Conservation (phyloP, 1,140 invertebrate species). For the Holotrichia oblita region DNA sequence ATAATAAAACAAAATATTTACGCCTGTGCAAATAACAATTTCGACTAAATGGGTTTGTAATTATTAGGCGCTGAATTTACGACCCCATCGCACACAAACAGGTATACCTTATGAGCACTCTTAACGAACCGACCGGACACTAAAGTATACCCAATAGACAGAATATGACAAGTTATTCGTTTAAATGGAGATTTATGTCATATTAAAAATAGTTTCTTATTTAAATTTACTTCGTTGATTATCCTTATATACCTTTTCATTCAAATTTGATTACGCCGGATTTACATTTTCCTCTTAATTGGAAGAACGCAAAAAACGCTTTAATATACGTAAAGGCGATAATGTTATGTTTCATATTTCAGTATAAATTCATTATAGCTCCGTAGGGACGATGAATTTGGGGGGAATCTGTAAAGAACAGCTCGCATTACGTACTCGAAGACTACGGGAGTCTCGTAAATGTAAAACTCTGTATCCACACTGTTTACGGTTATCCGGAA, state of each 20-base stretch:
- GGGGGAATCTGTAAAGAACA: background rate
- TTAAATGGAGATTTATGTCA: background rate
- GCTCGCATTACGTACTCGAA: too few relatives aligned
- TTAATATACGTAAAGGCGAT: background rate
- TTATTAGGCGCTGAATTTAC: background rate
- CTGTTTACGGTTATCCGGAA: too few relatives aligned
- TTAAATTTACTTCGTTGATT: background rate
- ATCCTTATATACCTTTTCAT: background rate
- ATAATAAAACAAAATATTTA: background rate
- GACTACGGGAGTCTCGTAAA: too few relatives aligned
- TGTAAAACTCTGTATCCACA: too few relatives aligned
- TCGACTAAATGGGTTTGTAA: slow-evolving; percentile 1
- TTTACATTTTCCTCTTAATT: background rate
- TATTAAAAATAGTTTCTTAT: slow-evolving; percentile 10
- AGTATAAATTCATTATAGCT: background rate
- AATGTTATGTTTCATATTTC: background rate
- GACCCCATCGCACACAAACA: background rate
- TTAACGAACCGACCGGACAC: background rate
- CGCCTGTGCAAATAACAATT: background rate
- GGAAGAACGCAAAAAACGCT: background rate
- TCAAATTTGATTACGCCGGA: background rate
- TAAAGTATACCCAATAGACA: background rate
- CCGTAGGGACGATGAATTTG: background rate
- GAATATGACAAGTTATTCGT: slow-evolving; percentile 11
- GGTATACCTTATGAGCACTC: background rate